These are phyloP conservation scores for Proctacanthus coquilletti DNA, from an alignment of 1,140 invertebrate genomes.

Conservation along the genomic window DNA sequence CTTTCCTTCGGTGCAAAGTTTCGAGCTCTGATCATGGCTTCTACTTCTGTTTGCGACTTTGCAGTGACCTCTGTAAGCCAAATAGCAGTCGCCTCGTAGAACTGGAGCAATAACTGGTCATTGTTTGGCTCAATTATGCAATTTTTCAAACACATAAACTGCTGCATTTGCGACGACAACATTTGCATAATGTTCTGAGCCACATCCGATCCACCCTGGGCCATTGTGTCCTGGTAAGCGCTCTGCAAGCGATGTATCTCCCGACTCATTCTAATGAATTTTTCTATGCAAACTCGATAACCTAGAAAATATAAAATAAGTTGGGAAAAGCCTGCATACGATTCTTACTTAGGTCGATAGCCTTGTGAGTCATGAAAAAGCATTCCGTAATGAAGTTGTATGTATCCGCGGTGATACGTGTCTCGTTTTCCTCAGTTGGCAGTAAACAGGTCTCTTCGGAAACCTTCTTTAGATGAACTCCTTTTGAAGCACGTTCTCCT, in stretches of 20 bases:
- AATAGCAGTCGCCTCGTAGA: conserved; percentile 63
- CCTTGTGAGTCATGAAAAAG: conserved; percentile 78
- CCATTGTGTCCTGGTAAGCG: conserved; percentile 43
- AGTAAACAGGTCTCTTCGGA: conserved; percentile 62
- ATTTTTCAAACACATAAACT: conserved; percentile 21
- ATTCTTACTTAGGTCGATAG: conserved; percentile 49
- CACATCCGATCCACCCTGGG: conserved; percentile 36
- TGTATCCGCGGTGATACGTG: conserved; percentile 36
- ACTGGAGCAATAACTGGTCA: conserved; percentile 37
- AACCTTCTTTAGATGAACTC: conserved; percentile 50
- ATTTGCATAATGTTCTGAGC: conserved; percentile 42
- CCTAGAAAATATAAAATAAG: conserved; percentile 30
- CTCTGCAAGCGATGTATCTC: conserved; percentile 63
- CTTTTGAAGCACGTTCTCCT: conserved; percentile 33
- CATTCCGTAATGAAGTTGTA: conserved; percentile 81
- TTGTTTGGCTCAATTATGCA: conserved; percentile 19
- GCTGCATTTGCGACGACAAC: conserved; percentile 43
- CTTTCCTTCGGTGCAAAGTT: conserved; percentile 20
- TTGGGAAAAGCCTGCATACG: conserved; percentile 1
- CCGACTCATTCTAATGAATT: conserved; percentile 45
- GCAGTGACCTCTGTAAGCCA: conserved; percentile 71
- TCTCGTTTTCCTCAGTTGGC: conserved; percentile 41
- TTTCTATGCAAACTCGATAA: conserved; percentile 63
- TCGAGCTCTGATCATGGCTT: conserved; percentile 10
- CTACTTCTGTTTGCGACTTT: conserved; percentile 15